Base-by-base conservation (phyloP, 2,113 vertebrate species). In the Ictidomys tridecemlineatus region DNA sequence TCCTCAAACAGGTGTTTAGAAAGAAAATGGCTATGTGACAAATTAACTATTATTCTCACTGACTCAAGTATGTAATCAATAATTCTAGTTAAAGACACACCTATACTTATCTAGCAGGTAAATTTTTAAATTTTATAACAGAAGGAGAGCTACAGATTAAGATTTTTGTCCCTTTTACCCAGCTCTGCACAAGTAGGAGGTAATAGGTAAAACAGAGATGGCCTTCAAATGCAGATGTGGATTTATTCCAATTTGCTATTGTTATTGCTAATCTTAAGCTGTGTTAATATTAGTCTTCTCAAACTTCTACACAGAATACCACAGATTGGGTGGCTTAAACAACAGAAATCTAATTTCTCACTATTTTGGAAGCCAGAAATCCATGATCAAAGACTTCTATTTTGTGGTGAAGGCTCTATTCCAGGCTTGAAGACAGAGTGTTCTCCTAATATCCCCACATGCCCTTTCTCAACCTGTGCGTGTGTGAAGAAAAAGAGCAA, bases 321-420 rank as follows among this genome's bases (percentile, higher is more conserved):
- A n/a, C 6, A 58, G 63, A 32, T 30, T 34, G 22, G 4, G 28
- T 34, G 67, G 42, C 10, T 79, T 53, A 79, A 73, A 32, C 26
- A 53, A 32, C 9, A 91, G 58, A 85, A 73, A 73, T 74, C 37
- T 32, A 79, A 56, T 74, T 94, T 95, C 51, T 84, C 56, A 85
- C 10, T 42, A 24, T 61, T 92, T 45, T 56, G 12, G 28, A 92
- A 79, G 24, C 4, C 82, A 6, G 11, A 83, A 67, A 42, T 58
- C 45, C 30, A 42, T 34, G 22, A 70, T 76, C 32, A 34, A 96
- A 6, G 34, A 63, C 73, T 70, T 78, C 12, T 5, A 0, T 4
- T 76, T 88, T 61, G 26, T 73, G 45, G 10, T 17, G 20, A 84
- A 24, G 13, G 7, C 61, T 69, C 39, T 88, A 30, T n/a, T 80